A percentile compares a stretch with the other conserved stretches of the same genome.
Evolutionary conservation across 1,140 invertebrate genomes (phyloP).

Genomic region (Spodoptera frugiperda): DNA sequence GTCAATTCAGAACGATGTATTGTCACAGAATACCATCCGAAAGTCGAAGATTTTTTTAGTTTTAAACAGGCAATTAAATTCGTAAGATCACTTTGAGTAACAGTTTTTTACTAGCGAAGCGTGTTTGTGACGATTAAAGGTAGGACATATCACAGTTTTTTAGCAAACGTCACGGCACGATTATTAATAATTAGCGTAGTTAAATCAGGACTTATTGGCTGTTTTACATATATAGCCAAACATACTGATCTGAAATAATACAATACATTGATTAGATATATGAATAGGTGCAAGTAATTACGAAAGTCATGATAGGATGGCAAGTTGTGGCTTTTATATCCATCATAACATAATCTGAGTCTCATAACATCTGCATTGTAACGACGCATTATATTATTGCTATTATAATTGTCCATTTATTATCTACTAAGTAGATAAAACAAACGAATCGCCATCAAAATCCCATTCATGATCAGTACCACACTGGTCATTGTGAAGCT

Average conservation of each 20-base stretch:
- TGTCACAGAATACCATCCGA: slow-evolving; percentile 47
- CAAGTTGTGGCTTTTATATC: slow-evolving; percentile 19
- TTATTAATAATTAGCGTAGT: slow-evolving; percentile 7
- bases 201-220: slow-evolving; percentile 8
- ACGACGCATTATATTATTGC: slow-evolving; percentile 22
- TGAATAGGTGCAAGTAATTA: not conserved
- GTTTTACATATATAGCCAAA: not conserved
- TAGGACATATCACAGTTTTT: slow-evolving; percentile 45
- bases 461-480: slow-evolving; percentile 39
- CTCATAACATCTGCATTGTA: slow-evolving; percentile 26
- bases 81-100: slow-evolving; percentile 2
- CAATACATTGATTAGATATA: slow-evolving; percentile 8
- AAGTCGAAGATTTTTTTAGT: slow-evolving; percentile 41
- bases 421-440: slow-evolving; percentile 50
- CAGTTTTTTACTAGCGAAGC: not conserved
- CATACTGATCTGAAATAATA: not conserved
- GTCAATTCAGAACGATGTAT: slow-evolving; percentile 83
- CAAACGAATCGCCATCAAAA: slow-evolving; percentile 37
- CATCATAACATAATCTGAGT: not conserved
- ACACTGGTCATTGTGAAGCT: slow-evolving; percentile 66
- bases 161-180: slow-evolving; percentile 37
- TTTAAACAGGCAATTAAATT: slow-evolving; percentile 9
- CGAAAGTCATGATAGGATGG: not conserved
- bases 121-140: slow-evolving; percentile 40
- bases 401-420: slow-evolving; percentile 42